A percentile compares a stretch with the other conserved stretches of the same genome.
Conservation (phyloP, 2,113 vertebrate species). For the Marcusenius ussheri region DNA sequence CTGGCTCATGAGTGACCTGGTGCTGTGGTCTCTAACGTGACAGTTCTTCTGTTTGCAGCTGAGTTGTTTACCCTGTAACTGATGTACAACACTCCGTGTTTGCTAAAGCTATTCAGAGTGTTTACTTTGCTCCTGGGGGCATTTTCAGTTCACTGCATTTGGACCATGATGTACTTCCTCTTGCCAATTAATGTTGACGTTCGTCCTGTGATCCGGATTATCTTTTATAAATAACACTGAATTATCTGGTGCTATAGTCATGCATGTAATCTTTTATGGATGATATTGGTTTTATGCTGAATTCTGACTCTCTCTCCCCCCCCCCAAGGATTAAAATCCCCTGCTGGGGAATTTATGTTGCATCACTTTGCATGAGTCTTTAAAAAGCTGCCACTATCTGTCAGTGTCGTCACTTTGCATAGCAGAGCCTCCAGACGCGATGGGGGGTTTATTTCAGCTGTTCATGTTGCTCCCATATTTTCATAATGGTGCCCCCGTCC, state of each 20-base stretch:
- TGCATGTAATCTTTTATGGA: background rate
- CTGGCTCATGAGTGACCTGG: background rate
- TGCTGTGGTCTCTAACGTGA: background rate
- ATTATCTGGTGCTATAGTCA: background rate
- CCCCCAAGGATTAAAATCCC: background rate
- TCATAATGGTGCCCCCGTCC: slow-evolving; percentile 3
- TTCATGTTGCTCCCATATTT: background rate
- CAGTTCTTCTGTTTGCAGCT: background rate
- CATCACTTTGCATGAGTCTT: background rate
- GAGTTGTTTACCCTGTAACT: background rate
- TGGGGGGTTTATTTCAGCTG: background rate
- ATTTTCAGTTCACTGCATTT: background rate
- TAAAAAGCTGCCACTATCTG: background rate
- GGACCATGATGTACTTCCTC: background rate
- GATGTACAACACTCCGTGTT: background rate
- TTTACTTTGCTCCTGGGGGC: background rate
- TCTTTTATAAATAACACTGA: background rate
- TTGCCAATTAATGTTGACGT: background rate
- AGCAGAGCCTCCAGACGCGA: background rate
- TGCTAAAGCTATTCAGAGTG: background rate
- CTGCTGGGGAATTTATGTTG: background rate
- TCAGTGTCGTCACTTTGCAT: background rate
- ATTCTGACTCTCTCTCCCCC: background rate
- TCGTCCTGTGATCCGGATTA: background rate
- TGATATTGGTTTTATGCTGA: background rate